These are phyloP conservation scores for Candoia aspera DNA, from an alignment of 2,113 vertebrate species.

Conservation along the genomic window DNA sequence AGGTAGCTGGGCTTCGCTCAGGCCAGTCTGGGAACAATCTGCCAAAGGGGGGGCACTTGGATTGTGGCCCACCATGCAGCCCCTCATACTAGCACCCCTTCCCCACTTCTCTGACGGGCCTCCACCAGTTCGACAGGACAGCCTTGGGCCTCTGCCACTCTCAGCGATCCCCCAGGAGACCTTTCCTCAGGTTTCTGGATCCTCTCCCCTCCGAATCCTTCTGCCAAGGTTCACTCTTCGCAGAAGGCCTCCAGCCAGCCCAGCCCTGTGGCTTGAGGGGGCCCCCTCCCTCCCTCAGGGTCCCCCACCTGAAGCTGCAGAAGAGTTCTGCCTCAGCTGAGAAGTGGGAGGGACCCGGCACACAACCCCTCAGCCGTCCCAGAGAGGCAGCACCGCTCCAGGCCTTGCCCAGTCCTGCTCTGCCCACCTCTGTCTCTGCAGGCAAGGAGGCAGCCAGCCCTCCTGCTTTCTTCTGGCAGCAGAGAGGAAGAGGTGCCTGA, in stretches of 20 bases:
- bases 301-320: neutral
- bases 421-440: neutral
- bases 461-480: neutral
- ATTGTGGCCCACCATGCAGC: accelerated
- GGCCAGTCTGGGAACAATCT: conserved; percentile 89
- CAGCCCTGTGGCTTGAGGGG: neutral
- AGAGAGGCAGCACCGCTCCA: neutral
- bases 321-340: neutral
- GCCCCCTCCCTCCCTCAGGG: neutral
- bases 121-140: too few species aligned
- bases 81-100: neutral
- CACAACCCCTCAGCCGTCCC: neutral
- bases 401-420: neutral
- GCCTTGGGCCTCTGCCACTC: too few species aligned
- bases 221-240: neutral
- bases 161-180: neutral
- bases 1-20: conserved; percentile 77
- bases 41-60: neutral
- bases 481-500: neutral
- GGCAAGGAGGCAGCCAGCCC: neutral
- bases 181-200: neutral
- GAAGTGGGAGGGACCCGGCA: neutral
- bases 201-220: neutral
- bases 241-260: neutral
- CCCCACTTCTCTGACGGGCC: too few species aligned